A percentile compares a stretch with the other conserved stretches of the same genome.
Evolutionary conservation across 2,113 vertebrate genomes (phyloP).

Genomic region (Marcusenius ussheri): DNA sequence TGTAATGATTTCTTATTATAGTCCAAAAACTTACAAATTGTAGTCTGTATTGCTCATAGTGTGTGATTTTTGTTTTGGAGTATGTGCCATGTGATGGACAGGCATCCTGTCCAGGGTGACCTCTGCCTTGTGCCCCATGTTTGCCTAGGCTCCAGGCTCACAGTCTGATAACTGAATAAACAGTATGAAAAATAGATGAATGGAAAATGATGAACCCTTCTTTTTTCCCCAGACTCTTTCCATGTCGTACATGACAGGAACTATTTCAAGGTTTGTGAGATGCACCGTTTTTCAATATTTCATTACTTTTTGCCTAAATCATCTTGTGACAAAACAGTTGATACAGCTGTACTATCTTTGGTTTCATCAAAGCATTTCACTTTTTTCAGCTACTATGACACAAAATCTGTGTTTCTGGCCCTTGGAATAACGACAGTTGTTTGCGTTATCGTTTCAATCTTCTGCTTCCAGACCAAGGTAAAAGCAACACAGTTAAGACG

Average conservation of each 20-base stretch:
- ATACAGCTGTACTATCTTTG: neutral
- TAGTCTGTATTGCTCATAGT: neutral
- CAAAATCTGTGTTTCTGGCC: slow-evolving; percentile 76
- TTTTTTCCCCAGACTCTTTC: slow-evolving; percentile 70
- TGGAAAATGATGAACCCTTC: neutral
- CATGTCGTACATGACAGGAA: slow-evolving; percentile 82
- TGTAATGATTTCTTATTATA: neutral
- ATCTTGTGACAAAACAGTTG: neutral
- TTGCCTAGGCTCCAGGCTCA: neutral
- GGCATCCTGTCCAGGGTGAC: neutral
- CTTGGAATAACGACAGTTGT: slow-evolving; percentile 81
- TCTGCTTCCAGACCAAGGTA: slow-evolving; percentile 98
- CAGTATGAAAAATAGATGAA: neutral
- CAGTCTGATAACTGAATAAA: neutral
- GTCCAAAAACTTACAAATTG: neutral
- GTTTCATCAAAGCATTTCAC: neutral
- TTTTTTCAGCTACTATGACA: slow-evolving; percentile 64
- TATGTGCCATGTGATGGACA: neutral
- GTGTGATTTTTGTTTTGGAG: neutral
- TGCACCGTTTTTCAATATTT: neutral
- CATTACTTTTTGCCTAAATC: neutral
- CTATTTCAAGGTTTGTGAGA: slow-evolving; percentile 74
- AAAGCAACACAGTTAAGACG: slow-evolving; percentile 23
- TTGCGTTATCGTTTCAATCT: slow-evolving; percentile 78
- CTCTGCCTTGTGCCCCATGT: neutral